Conservation (phyloP, 2,797 vertebrate genomes). For the Poecilia wingei region DNA sequence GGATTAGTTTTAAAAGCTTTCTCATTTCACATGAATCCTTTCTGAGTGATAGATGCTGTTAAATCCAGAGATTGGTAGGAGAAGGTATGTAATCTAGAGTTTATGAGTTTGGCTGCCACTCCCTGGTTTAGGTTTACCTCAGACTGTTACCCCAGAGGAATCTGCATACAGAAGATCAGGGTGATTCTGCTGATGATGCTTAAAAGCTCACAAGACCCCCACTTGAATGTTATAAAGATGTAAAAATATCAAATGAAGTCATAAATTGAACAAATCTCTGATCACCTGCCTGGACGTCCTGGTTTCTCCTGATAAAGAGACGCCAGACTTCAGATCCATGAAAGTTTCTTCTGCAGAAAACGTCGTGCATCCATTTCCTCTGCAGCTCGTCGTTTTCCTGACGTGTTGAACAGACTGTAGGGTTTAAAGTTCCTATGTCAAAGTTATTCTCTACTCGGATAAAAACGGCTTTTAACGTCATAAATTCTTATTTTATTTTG, state of each 20-base stretch:
- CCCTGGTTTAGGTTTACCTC: constrained; percentile 19
- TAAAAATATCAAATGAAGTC: not conserved
- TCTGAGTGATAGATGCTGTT: constrained; percentile 3
- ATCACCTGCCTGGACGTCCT: not conserved
- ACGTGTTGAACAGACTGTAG: not conserved
- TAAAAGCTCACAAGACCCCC: too few relatives aligned
- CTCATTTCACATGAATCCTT: constrained; percentile 5
- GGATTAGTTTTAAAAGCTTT: constrained; percentile 9
- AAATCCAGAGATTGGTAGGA: constrained; percentile 15
- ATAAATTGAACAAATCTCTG: not conserved
- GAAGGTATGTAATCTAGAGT: constrained; percentile 3
- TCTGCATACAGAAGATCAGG: not conserved
- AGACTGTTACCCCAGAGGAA: not conserved
- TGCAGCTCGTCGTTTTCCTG: not conserved
- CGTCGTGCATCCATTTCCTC: not conserved
- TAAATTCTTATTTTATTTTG: not conserved
- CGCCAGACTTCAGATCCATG: not conserved
- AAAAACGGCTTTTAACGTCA: not conserved
- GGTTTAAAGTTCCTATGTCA: not conserved
- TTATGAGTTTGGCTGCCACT: constrained; percentile 13
- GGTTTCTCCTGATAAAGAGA: not conserved
- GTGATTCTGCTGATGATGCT: not conserved
- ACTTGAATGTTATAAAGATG: not conserved
- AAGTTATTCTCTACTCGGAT: not conserved
- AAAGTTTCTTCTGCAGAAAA: not conserved